phyloP scores from a whole-genome alignment of 1,140 invertebrate genomes.

The Zeugodacus cucurbitae region DNA sequence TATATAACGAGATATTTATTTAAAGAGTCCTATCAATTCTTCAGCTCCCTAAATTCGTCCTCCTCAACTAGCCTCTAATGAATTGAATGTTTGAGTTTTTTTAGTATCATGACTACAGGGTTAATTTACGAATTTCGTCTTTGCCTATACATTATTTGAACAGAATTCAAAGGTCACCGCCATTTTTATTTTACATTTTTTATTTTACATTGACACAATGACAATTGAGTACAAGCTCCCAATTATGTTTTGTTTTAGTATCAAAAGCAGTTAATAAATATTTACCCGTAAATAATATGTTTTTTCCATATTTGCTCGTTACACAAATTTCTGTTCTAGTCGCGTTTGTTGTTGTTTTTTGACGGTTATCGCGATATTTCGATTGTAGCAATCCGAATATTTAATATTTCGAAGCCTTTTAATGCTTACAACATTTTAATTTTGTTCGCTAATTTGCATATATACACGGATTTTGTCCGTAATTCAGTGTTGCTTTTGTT shows the following conservation, averaged over 20 bases:
- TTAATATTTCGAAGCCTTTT: not conserved
- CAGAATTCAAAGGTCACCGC: too few species aligned
- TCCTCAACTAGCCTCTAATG: too few species aligned
- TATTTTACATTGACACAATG: too few species aligned
- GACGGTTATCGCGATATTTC: not conserved
- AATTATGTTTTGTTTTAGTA: not conserved
- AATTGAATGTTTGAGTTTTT: too few species aligned
- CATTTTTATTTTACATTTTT: too few species aligned
- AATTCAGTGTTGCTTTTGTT: not conserved
- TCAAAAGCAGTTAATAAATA: not conserved
- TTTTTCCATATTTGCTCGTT: not conserved
- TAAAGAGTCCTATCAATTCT: too few species aligned
- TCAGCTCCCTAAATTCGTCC: too few species aligned
- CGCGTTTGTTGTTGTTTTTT: not conserved
- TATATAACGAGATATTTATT: too few species aligned
- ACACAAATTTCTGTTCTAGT: not conserved
- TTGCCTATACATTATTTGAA: too few species aligned
- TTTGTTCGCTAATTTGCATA: not conserved
- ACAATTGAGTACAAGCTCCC: too few species aligned
- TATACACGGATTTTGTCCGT: not conserved
- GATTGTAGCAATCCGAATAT: not conserved
- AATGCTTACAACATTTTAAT: not conserved
- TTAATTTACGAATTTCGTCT: too few species aligned
- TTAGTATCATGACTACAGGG: too few species aligned
- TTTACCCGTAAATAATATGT: slow-evolving; percentile 12